These are phyloP conservation scores for Leuctra nigra DNA, from an alignment of 2,888 invertebrate species.

Conservation along the genomic window DNA sequence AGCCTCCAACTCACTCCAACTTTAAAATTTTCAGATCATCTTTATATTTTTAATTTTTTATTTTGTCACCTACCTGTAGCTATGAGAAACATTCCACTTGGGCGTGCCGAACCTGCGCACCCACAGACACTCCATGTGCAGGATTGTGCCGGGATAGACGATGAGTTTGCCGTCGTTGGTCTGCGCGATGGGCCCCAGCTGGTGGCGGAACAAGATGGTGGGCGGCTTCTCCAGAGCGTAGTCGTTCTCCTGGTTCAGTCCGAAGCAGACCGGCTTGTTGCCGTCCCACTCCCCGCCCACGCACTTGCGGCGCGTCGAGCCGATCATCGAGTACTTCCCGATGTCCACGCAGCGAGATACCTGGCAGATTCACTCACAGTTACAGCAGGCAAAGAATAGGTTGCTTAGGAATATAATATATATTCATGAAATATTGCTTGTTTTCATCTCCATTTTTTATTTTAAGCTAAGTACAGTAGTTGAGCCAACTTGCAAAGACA, in stretches of 20 bases:
- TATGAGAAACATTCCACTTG: constrained; percentile 71
- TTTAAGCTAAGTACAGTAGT: no score
- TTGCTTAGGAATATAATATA: no score
- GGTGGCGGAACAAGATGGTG: constrained; percentile 74
- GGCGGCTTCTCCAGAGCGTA: constrained; percentile 87
- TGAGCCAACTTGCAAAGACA: no score
- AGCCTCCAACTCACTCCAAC: no score
- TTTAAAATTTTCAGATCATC: no score
- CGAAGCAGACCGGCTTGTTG: constrained; percentile 67
- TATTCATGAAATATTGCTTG: no score
- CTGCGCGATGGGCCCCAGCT: constrained; percentile 77
- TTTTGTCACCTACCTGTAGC: constrained; percentile 46
- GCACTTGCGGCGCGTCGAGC: constrained; percentile 64
- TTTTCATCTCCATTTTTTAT: no score
- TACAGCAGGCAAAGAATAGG: no score
- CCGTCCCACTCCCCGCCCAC: constrained; percentile 78
- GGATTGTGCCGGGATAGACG: constrained; percentile 76
- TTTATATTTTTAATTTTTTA: no score
- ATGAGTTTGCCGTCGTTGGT: constrained; percentile 78
- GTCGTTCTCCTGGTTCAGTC: constrained; percentile 78
- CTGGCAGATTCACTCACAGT: no score
- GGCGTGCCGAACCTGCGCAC: constrained; percentile 79
- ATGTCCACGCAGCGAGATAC: constrained; percentile 70
- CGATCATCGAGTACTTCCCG: constrained; percentile 79
- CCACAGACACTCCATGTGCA: constrained; percentile 87